These are phyloP conservation scores for Anoplopoma fimbria DNA, from an alignment of 2,113 vertebrate species.

Conservation along the genomic window DNA sequence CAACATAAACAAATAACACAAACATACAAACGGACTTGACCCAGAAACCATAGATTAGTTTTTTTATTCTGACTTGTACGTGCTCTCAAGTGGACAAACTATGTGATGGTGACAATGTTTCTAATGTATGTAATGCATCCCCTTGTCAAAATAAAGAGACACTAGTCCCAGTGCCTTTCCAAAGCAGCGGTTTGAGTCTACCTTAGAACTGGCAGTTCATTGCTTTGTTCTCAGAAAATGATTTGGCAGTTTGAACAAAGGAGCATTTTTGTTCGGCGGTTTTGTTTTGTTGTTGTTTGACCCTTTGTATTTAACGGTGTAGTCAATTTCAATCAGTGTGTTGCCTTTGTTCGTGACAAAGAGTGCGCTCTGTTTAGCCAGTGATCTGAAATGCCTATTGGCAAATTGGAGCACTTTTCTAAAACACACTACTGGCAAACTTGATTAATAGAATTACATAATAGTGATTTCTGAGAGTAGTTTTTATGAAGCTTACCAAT, in stretches of 20 bases:
- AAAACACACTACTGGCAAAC: neutral
- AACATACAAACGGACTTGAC: neutral
- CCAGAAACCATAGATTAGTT: neutral
- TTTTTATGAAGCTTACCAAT: neutral
- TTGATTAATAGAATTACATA: constrained; percentile 3
- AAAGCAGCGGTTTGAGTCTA: neutral
- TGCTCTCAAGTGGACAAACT: neutral
- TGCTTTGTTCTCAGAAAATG: neutral
- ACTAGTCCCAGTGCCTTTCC: neutral
- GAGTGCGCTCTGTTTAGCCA: constrained; percentile 2
- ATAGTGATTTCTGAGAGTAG: neutral
- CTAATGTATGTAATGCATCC: neutral
- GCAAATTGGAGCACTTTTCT: constrained; percentile 7
- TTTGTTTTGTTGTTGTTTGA: neutral
- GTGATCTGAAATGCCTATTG: constrained; percentile 30
- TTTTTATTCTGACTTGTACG: neutral
- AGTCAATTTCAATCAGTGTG: constrained; percentile 20
- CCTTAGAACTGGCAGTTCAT: neutral
- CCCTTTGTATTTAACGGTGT: constrained; percentile 9
- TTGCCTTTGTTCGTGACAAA: constrained; percentile 17
- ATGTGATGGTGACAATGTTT: neutral
- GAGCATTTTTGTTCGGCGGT: neutral
- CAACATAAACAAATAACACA: no score
- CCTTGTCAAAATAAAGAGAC: neutral
- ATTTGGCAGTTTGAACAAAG: constrained; percentile 24